These are phyloP conservation scores for Nephila pilipes DNA, from an alignment of 1,140 invertebrate species.

Conservation along the genomic window DNA sequence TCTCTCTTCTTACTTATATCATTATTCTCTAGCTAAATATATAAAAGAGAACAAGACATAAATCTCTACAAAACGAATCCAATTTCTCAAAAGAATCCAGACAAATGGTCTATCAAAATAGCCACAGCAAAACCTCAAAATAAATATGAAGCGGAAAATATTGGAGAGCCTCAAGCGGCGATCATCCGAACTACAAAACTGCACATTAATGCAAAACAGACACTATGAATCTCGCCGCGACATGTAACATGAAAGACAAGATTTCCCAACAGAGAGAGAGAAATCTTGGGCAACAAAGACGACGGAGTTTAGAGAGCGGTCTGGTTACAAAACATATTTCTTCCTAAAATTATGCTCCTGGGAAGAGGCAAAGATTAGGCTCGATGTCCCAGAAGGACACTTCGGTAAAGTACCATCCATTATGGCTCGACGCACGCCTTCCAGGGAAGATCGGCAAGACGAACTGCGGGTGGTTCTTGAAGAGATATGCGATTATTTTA, in stretches of 20 bases:
- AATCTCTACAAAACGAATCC: neutral
- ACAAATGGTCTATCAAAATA: neutral
- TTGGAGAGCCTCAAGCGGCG: neutral
- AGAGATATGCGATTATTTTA: no score
- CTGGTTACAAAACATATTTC: constrained; percentile 45
- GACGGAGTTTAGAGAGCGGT: neutral
- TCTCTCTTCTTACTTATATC: no score
- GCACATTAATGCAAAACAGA: neutral
- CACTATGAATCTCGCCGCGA: neutral
- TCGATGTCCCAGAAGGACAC: constrained; percentile 22
- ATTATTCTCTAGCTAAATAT: no score
- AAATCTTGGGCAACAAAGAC: neutral
- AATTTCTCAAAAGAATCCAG: no score
- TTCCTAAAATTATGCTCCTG: constrained; percentile 51
- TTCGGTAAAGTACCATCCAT: constrained; percentile 45
- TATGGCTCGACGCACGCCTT: constrained; percentile 30
- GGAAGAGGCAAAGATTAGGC: constrained; percentile 34
- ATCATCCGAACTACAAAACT: neutral
- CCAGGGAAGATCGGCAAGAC: neutral
- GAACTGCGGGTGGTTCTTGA: no score
- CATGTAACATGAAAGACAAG: neutral
- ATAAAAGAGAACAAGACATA: neutral
- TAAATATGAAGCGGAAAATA: neutral
- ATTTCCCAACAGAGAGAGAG: neutral
- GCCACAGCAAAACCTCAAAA: neutral